Base-by-base conservation (phyloP, 2,113 vertebrate species). In the Archocentrus centrarchus region DNA sequence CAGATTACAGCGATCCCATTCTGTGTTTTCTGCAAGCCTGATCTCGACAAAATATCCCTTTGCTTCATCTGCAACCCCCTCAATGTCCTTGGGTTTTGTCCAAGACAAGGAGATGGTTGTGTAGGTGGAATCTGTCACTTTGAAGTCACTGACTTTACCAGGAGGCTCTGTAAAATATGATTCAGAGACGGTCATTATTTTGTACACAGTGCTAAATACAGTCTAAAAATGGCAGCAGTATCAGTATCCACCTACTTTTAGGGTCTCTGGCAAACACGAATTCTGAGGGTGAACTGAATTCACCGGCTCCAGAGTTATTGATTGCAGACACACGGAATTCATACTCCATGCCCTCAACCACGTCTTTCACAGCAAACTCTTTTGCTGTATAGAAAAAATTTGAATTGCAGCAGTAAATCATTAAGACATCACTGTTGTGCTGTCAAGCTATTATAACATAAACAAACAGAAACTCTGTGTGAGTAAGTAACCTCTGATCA, bases 1-100 rank as follows among this genome's bases (percentile, higher is more conserved):
- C 5, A 24, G 0, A 39, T 97, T 97, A 92, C 97, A 97, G 3
- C 94, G 96, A 57, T 88, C 93, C 98, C 98, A 99, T 18, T 89
- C 96, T 18, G 92, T 92, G 87, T 85, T 96, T 73, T 95, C 95
- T 7, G 95, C 92, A 66, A 95, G 92, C 8, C 96, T 91, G 81
- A 98, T 93, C 89, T 99, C 97, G 53, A 98, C 96, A 86, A 96
- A 93, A 4, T 97, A 99, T n/a, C 97, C 97, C 77, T 96, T 97
- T 41, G 96, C 95, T 50, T 94, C 92, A 3, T 94, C 95, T 35
- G 94, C 81, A 59, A 93, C 91, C 30, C 92, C 95, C 0, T 93
- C 75, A 66, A 94, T 87, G 1, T 88, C 24, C 27, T 96, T 96
- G 6, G 98, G 96, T 87, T 87, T 94, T 55, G 50, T 95, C 98